A percentile compares a stretch with the other conserved stretches of the same genome.
These are phyloP conservation scores for Zaprionus tsacasi DNA, from an alignment of 1,140 invertebrate genomes.

Conservation along the genomic window DNA sequence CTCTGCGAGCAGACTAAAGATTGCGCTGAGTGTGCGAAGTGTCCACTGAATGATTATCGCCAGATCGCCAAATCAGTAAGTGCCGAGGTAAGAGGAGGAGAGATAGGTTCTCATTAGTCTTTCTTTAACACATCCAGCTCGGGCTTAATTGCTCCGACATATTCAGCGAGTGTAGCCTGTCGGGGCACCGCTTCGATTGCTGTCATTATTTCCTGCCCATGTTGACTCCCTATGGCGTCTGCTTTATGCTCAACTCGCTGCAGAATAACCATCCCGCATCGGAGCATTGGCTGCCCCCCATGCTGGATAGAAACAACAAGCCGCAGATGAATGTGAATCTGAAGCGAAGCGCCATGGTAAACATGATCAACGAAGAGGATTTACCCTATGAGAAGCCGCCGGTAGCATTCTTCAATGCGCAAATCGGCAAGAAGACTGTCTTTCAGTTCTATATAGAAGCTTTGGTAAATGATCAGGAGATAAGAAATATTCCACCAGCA, in stretches of 20 bases:
- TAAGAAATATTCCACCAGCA: slow-evolving; percentile 59
- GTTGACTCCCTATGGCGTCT: slow-evolving; percentile 85
- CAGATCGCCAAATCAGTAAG: slow-evolving; percentile 33
- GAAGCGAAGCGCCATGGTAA: slow-evolving; percentile 36
- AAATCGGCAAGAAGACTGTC: slow-evolving; percentile 33
- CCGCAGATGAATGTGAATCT: slow-evolving; percentile 49
- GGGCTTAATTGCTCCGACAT: slow-evolving; percentile 74
- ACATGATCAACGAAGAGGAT: slow-evolving; percentile 63
- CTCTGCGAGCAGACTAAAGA: slow-evolving; percentile 26
- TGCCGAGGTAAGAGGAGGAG: neutral
- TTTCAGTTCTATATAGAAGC: slow-evolving; percentile 58
- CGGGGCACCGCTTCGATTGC: slow-evolving; percentile 84
- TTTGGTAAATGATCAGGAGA: slow-evolving; percentile 72
- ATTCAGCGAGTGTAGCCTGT: slow-evolving; percentile 84
- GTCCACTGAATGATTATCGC: slow-evolving; percentile 40
- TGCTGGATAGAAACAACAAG: slow-evolving; percentile 39
- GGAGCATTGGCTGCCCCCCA: slow-evolving; percentile 44
- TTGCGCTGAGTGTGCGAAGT: slow-evolving; percentile 50
- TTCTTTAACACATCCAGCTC: slow-evolving; percentile 39
- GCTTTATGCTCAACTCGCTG: slow-evolving; percentile 85
- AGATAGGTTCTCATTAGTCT: neutral
- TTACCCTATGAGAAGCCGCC: slow-evolving; percentile 37
- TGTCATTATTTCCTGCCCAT: slow-evolving; percentile 85
- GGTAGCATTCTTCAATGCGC: neutral
- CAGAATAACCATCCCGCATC: slow-evolving; percentile 75